These are phyloP conservation scores for Cepphus grylle DNA, from an alignment of 2,113 vertebrate genomes.

Conservation along the genomic window DNA sequence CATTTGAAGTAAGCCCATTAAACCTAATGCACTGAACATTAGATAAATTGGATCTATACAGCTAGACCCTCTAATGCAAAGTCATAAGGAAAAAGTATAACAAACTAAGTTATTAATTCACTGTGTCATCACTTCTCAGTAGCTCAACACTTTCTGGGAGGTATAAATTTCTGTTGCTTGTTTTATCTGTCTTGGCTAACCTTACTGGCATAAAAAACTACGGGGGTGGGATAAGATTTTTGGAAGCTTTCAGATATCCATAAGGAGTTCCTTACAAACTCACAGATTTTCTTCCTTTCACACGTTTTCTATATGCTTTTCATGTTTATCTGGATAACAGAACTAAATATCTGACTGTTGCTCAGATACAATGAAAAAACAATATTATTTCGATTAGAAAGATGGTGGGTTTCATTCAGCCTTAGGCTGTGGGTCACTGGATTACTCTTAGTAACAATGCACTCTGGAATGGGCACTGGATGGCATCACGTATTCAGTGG, in stretches of 20 bases:
- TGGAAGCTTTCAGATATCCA: neutral
- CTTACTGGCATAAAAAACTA: neutral
- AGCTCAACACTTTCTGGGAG: neutral
- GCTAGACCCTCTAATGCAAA: neutral
- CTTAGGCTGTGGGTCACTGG: neutral
- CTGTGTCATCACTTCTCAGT: neutral
- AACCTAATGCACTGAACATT: constrained; percentile 2
- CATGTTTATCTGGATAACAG: neutral
- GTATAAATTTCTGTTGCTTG: neutral
- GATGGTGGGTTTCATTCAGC: neutral
- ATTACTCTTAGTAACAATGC: neutral
- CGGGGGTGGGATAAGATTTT: neutral
- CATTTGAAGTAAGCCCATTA: constrained; percentile 6
- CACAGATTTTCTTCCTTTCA: neutral
- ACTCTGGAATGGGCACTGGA: neutral
- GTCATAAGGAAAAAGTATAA: neutral
- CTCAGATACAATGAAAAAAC: neutral
- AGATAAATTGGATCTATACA: neutral
- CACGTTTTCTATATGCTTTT: neutral
- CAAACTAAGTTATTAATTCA: constrained; percentile 24
- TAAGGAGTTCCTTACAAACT: neutral
- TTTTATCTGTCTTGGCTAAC: neutral
- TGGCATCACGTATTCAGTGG: neutral
- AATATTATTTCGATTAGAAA: neutral
- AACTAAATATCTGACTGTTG: neutral